Percentiles rank a stretch among this genome's conserved stretches.
Conservation (phyloP, 2,888 invertebrate genomes). For the Dryadula phaetusa region DNA sequence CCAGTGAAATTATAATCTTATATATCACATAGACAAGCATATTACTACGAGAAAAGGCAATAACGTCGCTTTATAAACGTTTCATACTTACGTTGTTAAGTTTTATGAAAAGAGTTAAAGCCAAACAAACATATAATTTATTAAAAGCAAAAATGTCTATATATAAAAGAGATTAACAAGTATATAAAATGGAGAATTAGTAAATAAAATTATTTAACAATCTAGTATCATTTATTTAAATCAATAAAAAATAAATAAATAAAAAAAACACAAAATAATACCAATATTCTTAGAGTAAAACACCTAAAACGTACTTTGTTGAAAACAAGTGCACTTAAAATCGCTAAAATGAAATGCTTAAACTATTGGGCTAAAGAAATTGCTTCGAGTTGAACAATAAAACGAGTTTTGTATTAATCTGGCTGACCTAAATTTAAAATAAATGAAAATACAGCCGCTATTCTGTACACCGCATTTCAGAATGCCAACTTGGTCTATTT, state of each 20-base stretch:
- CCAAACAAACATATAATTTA: too few relatives aligned
- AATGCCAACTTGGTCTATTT: slow-evolving; percentile 28
- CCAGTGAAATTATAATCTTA: too few relatives aligned
- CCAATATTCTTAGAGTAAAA: neutral
- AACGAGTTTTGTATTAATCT: slow-evolving; percentile 38
- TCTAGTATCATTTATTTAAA: neutral
- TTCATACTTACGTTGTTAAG: too few relatives aligned
- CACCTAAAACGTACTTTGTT: slow-evolving; percentile 3
- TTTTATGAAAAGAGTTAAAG: too few relatives aligned
- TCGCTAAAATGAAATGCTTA: neutral
- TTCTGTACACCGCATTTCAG: slow-evolving; percentile 35
- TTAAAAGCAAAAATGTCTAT: too few relatives aligned
- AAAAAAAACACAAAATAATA: neutral
- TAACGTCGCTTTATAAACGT: too few relatives aligned
- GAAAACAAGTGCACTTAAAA: slow-evolving; percentile 13
- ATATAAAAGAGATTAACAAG: too few relatives aligned
- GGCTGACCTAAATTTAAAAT: slow-evolving; percentile 40
- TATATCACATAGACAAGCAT: too few relatives aligned
- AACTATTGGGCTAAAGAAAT: slow-evolving; percentile 23
- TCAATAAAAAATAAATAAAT: too few relatives aligned
- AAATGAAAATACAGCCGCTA: slow-evolving; percentile 32
- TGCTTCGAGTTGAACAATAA: slow-evolving; percentile 36
- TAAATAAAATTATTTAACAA: too few relatives aligned
- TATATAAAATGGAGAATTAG: too few relatives aligned
- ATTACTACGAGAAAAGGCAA: too few relatives aligned